phyloP scores from a whole-genome alignment of 2,113 vertebrate species.

The Megaleporinus macrocephalus region DNA sequence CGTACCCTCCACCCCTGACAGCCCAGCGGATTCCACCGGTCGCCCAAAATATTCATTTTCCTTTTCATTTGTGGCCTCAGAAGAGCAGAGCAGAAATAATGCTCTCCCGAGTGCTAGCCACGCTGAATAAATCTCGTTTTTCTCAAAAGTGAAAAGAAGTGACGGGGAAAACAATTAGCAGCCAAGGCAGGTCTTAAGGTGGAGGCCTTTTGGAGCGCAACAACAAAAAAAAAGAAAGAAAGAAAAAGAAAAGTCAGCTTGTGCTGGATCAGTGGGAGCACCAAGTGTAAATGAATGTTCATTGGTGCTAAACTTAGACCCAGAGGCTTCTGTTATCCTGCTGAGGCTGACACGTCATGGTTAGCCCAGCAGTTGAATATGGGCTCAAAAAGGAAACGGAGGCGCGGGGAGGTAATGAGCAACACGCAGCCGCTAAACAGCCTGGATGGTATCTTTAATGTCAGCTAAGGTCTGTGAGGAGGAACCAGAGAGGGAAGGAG shows the following conservation, averaged over 20 bases:
- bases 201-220: constrained; percentile 10
- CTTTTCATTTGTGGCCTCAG: background rate
- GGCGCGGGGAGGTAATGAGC: background rate
- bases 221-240: too few species aligned
- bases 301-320: constrained; percentile 14
- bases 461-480: constrained; percentile 7
- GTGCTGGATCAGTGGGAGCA: background rate
- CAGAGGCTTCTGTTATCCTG: background rate
- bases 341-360: background rate
- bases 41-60: constrained; percentile 1
- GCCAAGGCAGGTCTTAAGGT: constrained; percentile 16
- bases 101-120: background rate
- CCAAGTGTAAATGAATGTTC: constrained; percentile 8
- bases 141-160: background rate
- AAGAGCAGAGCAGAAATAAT: constrained; percentile 8
- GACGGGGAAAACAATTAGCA: background rate
- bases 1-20: background rate
- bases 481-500: background rate
- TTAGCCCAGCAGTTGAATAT: constrained; percentile 17
- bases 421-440: constrained; percentile 2
- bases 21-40: background rate
- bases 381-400: background rate
- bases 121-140: background rate
- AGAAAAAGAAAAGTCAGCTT: background rate
- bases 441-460: constrained; percentile 14